Evolutionary conservation across 2,113 vertebrate species (phyloP).

Genomic region (Xerus inauris): DNA sequence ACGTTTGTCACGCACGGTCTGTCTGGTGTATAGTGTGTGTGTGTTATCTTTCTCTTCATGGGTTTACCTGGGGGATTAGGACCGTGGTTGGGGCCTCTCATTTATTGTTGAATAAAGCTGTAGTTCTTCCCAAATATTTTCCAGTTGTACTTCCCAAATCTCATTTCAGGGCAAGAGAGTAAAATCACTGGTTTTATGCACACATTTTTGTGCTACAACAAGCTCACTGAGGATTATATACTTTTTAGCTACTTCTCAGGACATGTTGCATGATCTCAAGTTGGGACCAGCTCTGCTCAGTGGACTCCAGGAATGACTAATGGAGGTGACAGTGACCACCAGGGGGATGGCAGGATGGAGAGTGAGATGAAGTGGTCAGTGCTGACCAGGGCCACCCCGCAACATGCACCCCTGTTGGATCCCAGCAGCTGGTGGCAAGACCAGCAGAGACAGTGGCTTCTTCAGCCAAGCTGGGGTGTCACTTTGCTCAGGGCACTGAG

Average conservation of each 20-base stretch:
- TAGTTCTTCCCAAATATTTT: neutral
- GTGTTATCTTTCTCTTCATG: neutral
- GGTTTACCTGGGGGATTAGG: neutral
- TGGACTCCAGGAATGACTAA: neutral
- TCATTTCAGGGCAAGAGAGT: neutral
- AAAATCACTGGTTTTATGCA: neutral
- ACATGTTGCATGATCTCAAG: neutral
- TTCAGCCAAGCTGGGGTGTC: neutral
- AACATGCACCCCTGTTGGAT: neutral
- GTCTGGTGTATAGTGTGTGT: neutral
- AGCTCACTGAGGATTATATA: neutral
- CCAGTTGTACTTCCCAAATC: neutral
- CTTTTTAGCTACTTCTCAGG: neutral
- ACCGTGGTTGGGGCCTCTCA: neutral
- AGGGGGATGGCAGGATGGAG: neutral
- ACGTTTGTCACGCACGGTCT: fast-evolving
- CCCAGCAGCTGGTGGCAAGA: neutral
- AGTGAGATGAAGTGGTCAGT: neutral
- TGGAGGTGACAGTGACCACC: neutral
- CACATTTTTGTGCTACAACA: neutral
- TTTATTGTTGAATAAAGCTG: neutral
- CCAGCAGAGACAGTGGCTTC: neutral
- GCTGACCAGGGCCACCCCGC: neutral
- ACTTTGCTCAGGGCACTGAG: neutral
- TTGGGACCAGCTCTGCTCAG: neutral